Evolutionary conservation across 2,797 vertebrate genomes (phyloP).

Genomic region (Ctenopoma multispine): DNA sequence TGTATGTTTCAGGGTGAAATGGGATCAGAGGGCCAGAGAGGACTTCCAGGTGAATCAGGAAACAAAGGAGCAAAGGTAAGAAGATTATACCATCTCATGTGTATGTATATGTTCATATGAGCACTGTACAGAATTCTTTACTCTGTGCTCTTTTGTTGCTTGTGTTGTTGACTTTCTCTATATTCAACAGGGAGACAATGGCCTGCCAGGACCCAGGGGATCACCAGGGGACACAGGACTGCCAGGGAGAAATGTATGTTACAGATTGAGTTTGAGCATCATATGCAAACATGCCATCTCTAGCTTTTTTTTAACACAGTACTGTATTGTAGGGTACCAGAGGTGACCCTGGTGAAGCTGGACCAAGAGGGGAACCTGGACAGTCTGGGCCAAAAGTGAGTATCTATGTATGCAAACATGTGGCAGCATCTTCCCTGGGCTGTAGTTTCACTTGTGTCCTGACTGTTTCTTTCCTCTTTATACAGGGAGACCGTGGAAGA

Average conservation of each 20-base stretch:
- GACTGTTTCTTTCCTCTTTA: conserved; percentile 42
- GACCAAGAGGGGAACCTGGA: conserved; percentile 91
- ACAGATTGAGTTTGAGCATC: background rate
- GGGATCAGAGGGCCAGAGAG: conserved; percentile 83
- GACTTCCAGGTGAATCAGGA: conserved; percentile 81
- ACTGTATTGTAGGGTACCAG: conserved; percentile 86
- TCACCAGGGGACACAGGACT: conserved; percentile 85
- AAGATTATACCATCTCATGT: background rate
- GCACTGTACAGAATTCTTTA: background rate
- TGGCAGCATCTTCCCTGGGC: background rate
- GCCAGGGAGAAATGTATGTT: conserved; percentile 89
- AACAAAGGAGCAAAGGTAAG: conserved; percentile 82
- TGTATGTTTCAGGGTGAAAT: conserved; percentile 81
- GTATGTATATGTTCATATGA: background rate
- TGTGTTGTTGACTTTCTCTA: conserved; percentile 9
- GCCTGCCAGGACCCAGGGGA: conserved; percentile 93
- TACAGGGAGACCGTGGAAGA: conserved; percentile 91
- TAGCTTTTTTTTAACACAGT: conserved; percentile 13
- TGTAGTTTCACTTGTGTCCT: conserved; percentile 9
- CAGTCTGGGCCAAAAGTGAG: conserved; percentile 88
- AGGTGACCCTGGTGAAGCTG: conserved; percentile 92
- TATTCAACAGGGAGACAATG: conserved; percentile 89
- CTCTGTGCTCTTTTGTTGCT: background rate
- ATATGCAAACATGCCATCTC: background rate
- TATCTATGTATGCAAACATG: background rate